Percentiles rank a stretch among this genome's conserved stretches.
Evolutionary conservation across 2,113 vertebrate species (phyloP).

Genomic region (Danionella cerebrum): DNA sequence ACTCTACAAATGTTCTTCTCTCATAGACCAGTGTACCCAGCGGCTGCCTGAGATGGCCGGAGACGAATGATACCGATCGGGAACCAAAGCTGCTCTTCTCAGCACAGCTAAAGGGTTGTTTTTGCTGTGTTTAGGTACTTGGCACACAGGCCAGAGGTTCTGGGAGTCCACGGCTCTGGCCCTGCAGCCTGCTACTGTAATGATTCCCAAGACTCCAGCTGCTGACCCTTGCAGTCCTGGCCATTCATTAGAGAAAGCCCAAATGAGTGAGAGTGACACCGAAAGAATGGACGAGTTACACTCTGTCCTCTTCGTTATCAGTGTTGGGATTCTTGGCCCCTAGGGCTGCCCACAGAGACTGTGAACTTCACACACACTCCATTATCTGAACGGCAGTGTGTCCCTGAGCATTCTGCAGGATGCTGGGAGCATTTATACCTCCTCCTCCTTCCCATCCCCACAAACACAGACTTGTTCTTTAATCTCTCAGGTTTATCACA

Average conservation of each 20-base stretch:
- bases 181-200: constrained; percentile 51
- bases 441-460: constrained; percentile 41
- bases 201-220: constrained; percentile 57
- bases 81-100: constrained; percentile 53
- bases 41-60: constrained; percentile 35
- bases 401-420: constrained; percentile 21
- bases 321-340: constrained; percentile 45
- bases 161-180: constrained; percentile 19
- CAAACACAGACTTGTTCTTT: constrained; percentile 40
- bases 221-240: constrained; percentile 53
- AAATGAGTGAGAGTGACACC: constrained; percentile 21
- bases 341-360: constrained; percentile 49
- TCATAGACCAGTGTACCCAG: constrained; percentile 56
- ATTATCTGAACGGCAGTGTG: constrained; percentile 43
- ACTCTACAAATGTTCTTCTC: constrained; percentile 25
- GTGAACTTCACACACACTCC: constrained; percentile 55
- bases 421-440: constrained; percentile 43
- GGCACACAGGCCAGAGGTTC: constrained; percentile 46
- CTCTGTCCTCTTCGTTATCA: constrained; percentile 43
- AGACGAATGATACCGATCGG: constrained; percentile 43
- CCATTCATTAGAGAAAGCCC: constrained; percentile 52
- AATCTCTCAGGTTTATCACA: constrained; percentile 38
- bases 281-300: constrained; percentile 18
- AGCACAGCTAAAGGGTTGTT: constrained; percentile 9
- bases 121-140: constrained; percentile 34